Evolutionary conservation across 1,140 invertebrate genomes (phyloP).

Genomic region (Caenorhabditis brenneri): DNA sequence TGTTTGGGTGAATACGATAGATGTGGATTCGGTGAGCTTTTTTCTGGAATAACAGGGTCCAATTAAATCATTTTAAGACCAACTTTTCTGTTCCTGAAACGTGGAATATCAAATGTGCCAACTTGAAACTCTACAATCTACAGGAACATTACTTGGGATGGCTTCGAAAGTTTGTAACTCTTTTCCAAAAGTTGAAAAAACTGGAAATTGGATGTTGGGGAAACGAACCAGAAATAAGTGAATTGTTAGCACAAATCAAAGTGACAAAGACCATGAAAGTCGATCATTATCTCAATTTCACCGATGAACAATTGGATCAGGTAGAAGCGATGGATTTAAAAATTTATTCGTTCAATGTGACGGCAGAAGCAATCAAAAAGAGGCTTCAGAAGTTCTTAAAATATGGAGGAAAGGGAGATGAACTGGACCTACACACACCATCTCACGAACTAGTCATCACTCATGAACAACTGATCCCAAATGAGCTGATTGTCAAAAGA

Average conservation of each 20-base stretch:
- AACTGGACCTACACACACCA: too few relatives aligned
- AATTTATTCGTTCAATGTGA: neutral
- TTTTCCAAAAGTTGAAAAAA: neutral
- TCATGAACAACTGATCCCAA: neutral
- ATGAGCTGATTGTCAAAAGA: neutral
- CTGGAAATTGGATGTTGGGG: neutral
- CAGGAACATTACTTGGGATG: neutral
- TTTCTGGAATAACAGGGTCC: neutral
- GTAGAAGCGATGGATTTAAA: neutral
- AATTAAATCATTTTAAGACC: neutral
- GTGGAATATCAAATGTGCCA: neutral
- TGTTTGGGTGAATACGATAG: neutral
- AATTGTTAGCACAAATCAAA: too few relatives aligned
- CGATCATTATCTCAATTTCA: neutral
- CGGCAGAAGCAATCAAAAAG: neutral
- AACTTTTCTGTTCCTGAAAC: neutral
- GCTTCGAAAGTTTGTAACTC: neutral
- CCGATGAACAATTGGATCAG: neutral
- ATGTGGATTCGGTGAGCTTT: neutral
- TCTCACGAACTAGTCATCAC: too few relatives aligned
- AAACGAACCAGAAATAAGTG: neutral
- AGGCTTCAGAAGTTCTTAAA: too few relatives aligned
- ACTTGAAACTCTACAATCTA: neutral
- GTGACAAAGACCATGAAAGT: too few relatives aligned
- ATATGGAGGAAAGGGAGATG: too few relatives aligned